phyloP scores from a whole-genome alignment of 2,797 vertebrate genomes.

The Heliangelus exortis region DNA sequence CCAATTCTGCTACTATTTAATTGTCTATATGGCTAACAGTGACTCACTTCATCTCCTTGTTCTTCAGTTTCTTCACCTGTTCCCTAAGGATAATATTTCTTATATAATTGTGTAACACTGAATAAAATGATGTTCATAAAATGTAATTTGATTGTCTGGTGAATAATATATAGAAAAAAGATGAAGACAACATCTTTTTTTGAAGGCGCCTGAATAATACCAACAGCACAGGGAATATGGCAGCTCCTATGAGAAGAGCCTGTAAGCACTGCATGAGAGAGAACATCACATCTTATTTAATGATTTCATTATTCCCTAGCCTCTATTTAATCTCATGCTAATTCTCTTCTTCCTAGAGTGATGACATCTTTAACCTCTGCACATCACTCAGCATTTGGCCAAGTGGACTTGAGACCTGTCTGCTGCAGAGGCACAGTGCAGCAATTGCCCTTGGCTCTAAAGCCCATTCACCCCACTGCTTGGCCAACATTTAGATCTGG shows the following conservation, averaged over 20 bases:
- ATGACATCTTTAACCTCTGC: neutral
- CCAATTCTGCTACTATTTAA: neutral
- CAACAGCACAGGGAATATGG: neutral
- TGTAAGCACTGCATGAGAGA: neutral
- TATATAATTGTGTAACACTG: neutral
- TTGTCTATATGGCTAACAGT: neutral
- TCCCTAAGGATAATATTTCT: neutral
- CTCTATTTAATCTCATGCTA: neutral
- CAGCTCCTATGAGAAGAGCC: neutral
- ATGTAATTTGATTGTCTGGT: neutral
- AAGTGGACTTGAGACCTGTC: neutral
- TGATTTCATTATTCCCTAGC: neutral
- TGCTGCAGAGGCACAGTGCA: neutral
- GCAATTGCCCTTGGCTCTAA: neutral
- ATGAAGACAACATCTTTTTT: neutral
- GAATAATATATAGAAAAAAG: neutral
- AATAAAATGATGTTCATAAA: neutral
- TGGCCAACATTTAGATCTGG: neutral
- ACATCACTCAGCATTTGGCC: neutral
- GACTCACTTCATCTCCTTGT: neutral
- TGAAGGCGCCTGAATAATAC: neutral
- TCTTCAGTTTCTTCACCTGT: neutral
- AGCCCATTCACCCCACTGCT: neutral
- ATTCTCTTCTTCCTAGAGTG: neutral
- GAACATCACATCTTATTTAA: neutral